Base-by-base conservation (phyloP, 2,888 invertebrate species). In the Sphaerophoria taeniata region DNA sequence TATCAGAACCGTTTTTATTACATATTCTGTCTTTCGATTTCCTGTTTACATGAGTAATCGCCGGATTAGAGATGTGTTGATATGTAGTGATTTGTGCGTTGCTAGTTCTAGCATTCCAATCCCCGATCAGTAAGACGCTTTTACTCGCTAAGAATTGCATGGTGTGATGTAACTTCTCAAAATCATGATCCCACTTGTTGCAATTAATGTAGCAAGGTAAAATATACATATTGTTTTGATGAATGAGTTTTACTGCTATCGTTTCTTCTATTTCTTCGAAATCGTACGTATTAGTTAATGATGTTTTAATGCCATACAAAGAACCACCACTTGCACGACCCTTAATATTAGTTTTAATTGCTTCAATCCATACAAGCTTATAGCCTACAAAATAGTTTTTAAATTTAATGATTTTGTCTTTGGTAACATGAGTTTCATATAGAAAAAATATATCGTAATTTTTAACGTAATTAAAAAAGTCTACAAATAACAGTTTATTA, bases 291-390 rank as follows among this genome's bases (percentile, higher is more conserved):
- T 55, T 12, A 4, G 33, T 33, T 55, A 55, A 33, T 33, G 53
- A 55, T 31, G 53, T 33, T 55, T 55, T 55, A 24, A 24, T 24
- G 24, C 24, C 24, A 2, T 24, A 24, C 24, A 51, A 24, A 51
- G 16, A 24, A 24, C 51, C 51, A 9, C 51, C 51, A 51, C 51
- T 33, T 33, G 53, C 33, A 12, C 33, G 53, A 55, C 53, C 53
- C 33, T 33, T 55, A 33, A 12, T 55, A 55, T 11, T 12, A 55
- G 53, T 55, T 55, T 55, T 55, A 11, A 33, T 55, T 55, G 53
- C 53, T 31, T 55, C n/a, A n/a, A n/a, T n/a, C 53, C 53, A 31
- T 33, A 55, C 12, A 55, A 55, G 53, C 53, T 55, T 33, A 51
- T 7, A 55, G 53, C 12, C 12, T 31, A 55, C 6, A 55, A 55